Evolutionary conservation across 2,797 vertebrate species (phyloP), one percentile per base, ranked within the genome.

Genomic region (Lepilemur septentrionalis): DNA sequence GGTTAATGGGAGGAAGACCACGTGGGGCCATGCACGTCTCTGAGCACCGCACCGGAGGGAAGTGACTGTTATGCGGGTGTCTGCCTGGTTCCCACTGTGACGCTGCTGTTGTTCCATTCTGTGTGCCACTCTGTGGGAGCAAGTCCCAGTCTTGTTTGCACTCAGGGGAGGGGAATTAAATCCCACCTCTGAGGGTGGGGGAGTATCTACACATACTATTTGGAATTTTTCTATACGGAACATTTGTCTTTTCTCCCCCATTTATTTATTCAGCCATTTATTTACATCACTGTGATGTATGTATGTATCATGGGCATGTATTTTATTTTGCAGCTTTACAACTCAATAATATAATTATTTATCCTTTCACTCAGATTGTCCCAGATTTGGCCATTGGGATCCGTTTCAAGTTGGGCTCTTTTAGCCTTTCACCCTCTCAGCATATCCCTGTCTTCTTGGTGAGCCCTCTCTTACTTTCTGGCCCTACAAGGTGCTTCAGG

Each of bases 31-130:
- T 11, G 4, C 28, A 30, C 4, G 1, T 35, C 22, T 69, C 28
- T 12, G 2, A 3, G 30, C 41, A 38, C 22, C 17, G 28, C 1
- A 17, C 25, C 30, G 1, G 61, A 76, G 43, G 10, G 2, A 8
- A 6, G 28, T 32, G 28, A 10, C 0, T 0, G 0, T 32, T 10
- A 7, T 25, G 25, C 17, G 13, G 10, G 41, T 46, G 5, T 32
- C 78, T 30, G 25, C 22, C 22, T 5, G 50, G 15, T 12, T 73
- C 18, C 46, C 17, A 18, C 11, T 15, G 18, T 9, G 23, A 5
- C 11, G 2, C 28, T 46, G n/a, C 46, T 41, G 12, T 5, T 48
- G 46, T 52, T 32, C 17, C 59, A 70, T 61, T 46, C 28, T 22
- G 2, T 7, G 10, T 2, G 7, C 41, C 50, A 0, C 20, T 57